A percentile compares a stretch with the other conserved stretches of the same genome.
Conservation (phyloP, 1,140 invertebrate species). For the Drosophila albomicans region DNA sequence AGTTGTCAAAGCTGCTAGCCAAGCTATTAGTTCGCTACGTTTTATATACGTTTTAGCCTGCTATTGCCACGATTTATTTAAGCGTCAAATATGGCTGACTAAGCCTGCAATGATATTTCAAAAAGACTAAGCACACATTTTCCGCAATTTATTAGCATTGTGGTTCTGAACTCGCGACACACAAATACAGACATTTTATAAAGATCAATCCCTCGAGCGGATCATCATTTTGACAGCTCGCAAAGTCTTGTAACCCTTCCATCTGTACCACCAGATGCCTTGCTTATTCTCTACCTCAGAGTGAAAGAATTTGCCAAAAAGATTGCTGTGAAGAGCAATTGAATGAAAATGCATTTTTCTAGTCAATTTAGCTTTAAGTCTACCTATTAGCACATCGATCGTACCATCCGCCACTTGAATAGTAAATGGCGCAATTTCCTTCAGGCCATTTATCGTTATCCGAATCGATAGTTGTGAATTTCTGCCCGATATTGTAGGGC, state of each 20-base stretch:
- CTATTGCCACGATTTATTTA: too few relatives aligned
- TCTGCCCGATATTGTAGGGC: slow-evolving; percentile 88
- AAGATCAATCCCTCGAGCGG: slow-evolving; percentile 1
- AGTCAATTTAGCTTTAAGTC: not conserved
- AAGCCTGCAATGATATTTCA: too few relatives aligned
- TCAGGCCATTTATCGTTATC: slow-evolving; percentile 88
- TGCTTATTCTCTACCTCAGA: not conserved
- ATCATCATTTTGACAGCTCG: slow-evolving; percentile 33
- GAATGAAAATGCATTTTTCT: too few relatives aligned
- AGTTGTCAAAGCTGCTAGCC: too few relatives aligned
- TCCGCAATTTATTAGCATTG: too few relatives aligned
- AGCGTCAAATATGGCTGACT: too few relatives aligned
- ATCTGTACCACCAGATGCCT: slow-evolving; percentile 37
- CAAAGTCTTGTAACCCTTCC: not conserved
- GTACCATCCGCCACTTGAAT: slow-evolving; percentile 88
- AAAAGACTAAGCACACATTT: too few relatives aligned
- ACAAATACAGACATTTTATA: too few relatives aligned
- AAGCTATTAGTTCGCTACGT: too few relatives aligned
- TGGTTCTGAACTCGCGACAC: too few relatives aligned
- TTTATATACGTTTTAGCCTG: too few relatives aligned
- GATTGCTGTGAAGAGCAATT: slow-evolving; percentile 12
- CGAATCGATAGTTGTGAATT: slow-evolving; percentile 89
- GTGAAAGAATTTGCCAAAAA: slow-evolving; percentile 30
- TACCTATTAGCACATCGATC: too few relatives aligned
- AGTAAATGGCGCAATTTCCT: slow-evolving; percentile 87